Evolutionary conservation across 2,797 vertebrate genomes (phyloP).

Genomic region (Astyanax mexicanus): DNA sequence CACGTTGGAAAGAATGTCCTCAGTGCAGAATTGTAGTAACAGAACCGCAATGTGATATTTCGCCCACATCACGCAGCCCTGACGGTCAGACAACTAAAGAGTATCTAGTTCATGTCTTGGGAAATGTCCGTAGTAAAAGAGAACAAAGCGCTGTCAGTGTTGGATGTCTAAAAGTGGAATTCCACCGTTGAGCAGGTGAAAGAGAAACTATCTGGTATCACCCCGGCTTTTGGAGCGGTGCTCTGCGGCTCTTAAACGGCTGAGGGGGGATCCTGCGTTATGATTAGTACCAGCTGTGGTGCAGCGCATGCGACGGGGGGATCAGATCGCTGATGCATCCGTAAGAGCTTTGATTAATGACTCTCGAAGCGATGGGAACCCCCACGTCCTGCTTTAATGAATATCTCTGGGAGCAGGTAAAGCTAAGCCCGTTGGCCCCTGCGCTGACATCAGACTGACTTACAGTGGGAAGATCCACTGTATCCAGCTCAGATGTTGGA

Average conservation of each 20-base stretch:
- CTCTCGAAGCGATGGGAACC: conserved; percentile 52
- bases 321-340: conserved; percentile 55
- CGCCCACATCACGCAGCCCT: neutral
- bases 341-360: conserved; percentile 73
- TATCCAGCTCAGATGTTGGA: neutral
- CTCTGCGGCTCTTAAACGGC: conserved; percentile 26
- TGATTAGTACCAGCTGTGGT: conserved; percentile 80
- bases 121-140: neutral
- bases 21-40: neutral
- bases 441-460: conserved; percentile 43
- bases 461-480: conserved; percentile 37
- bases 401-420: conserved; percentile 67
- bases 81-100: neutral
- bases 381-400: conserved; percentile 67
- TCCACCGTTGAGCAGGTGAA: conserved; percentile 43
- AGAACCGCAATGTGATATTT: neutral
- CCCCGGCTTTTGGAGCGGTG: conserved; percentile 34
- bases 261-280: conserved; percentile 32
- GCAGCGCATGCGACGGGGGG: conserved; percentile 46
- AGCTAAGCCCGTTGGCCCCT: conserved; percentile 47
- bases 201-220: conserved; percentile 57
- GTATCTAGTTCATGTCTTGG: neutral
- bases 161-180: conserved; percentile 30
- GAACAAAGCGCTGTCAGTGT: conserved; percentile 36
- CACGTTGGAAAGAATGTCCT: neutral